Evolutionary conservation across 2,113 vertebrate genomes (phyloP), one percentile per base, ranked within the genome.

Genomic region (Prochilodus magdalenae): DNA sequence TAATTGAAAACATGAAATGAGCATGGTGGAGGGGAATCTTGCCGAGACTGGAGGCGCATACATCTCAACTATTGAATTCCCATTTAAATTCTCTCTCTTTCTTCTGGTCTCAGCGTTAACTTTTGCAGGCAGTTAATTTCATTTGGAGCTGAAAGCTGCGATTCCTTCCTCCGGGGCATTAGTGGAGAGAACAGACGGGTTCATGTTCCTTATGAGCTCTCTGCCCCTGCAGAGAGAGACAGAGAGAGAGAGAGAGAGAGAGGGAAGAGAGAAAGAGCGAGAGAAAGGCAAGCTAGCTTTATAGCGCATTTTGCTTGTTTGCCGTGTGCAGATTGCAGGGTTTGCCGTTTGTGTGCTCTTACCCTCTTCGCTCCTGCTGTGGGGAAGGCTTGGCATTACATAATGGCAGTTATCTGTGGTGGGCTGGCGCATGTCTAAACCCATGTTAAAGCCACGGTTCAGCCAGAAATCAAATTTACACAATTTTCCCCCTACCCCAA

Each of bases 1-100:
- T 87, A 86, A 88, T 87, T 88, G 81, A 88, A 88, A 87, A 87
- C 80, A 76, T 78, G 57, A 84, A 87, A 85, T 83, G 81, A 86
- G 78, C 69, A 73, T 30, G 73, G 73, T 49, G 70, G 76, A 86
- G 60, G 62, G 67, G 73, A 82, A 82, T 78, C 79, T 65, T 0
- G 33, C 73, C 8, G 51, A 83, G 73, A 74, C 77, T 71, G 65
- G 49, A 71, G 77, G 73, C 36, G 33, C 20, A 84, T 82, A 84
- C 53, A 71, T 84, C 75, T 83, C 78, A 78, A 71, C 75, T 83
- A 75, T 81, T 86, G 83, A 66, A 85, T 87, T 82, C 75, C 75
- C 74, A 80, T 79, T 84, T 83, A 73, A 44, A 82, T 73, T 74
- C 67, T 79, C 67, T 67, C 65, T 67, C 12, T 72, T 57, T 77